Conservation (phyloP, 2,797 vertebrate species). For the Gila robusta region DNA sequence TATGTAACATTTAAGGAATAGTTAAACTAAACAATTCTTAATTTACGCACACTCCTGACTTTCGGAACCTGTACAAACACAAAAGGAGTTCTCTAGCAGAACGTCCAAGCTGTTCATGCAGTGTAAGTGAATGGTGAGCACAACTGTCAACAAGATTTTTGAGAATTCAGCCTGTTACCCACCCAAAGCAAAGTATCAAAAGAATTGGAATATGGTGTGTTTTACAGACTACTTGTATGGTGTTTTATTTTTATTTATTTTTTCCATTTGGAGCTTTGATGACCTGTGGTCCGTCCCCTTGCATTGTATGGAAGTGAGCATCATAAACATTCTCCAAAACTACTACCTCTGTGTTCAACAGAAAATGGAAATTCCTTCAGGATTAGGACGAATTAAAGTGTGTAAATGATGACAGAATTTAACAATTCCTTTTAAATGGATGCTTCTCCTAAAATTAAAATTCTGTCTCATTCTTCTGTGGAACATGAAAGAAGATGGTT, state of each 20-base stretch:
- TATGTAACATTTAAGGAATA: not conserved
- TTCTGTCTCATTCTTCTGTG: too few species aligned
- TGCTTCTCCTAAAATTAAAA: not conserved
- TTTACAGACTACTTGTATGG: not conserved
- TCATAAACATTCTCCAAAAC: not conserved
- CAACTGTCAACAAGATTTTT: not conserved
- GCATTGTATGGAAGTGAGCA: not conserved
- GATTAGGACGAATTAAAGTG: too few species aligned
- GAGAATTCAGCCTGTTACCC: not conserved
- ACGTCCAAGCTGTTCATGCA: not conserved
- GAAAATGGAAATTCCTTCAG: not conserved
- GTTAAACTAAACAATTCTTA: not conserved
- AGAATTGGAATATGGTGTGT: not conserved
- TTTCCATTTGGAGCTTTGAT: not conserved
- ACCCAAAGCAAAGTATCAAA: not conserved
- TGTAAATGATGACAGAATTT: too few species aligned
- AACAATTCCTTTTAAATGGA: not conserved
- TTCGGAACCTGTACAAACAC: not conserved
- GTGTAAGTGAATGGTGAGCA: not conserved
- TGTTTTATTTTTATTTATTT: not conserved
- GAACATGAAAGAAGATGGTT: too few species aligned
- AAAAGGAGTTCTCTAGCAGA: not conserved
- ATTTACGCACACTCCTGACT: not conserved
- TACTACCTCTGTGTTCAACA: not conserved
- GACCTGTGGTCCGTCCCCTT: not conserved